phyloP scores from a whole-genome alignment of 2,797 vertebrate species.

The Acrossocheilus fasciatus region DNA sequence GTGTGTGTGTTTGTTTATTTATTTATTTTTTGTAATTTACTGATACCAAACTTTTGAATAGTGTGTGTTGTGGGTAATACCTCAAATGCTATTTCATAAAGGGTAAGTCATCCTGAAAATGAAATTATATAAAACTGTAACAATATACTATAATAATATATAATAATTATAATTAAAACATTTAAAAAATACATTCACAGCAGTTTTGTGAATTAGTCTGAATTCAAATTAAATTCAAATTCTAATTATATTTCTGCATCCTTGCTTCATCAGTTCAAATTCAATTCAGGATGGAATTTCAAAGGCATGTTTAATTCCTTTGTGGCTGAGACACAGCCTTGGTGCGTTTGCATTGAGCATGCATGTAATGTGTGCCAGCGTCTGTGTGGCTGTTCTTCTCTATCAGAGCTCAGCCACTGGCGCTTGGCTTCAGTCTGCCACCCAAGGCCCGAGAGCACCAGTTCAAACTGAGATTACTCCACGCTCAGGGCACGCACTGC shows the following conservation, averaged over 20 bases:
- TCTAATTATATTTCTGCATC: background rate
- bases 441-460: slow-evolving; percentile 51
- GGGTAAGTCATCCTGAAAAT: no score
- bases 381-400: slow-evolving; percentile 28
- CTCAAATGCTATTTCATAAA: background rate
- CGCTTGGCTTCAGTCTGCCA: slow-evolving; percentile 47
- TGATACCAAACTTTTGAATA: no score
- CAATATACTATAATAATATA: no score
- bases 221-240: background rate
- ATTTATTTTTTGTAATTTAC: no score
- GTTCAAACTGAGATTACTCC: slow-evolving; percentile 62
- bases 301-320: background rate
- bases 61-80: no score
- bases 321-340: background rate
- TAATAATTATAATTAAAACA: background rate
- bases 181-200: background rate
- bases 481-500: slow-evolving; percentile 51
- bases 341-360: background rate
- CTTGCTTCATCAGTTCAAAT: background rate
- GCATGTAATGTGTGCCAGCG: slow-evolving; percentile 28
- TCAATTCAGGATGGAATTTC: background rate
- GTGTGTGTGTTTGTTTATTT: no score
- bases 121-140: no score
- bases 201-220: background rate
- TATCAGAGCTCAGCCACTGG: slow-evolving; percentile 52